Percentiles rank a stretch among this genome's conserved stretches.
Evolutionary conservation across 2,797 vertebrate genomes (phyloP).

Genomic region (Sebastes matsubarae): DNA sequence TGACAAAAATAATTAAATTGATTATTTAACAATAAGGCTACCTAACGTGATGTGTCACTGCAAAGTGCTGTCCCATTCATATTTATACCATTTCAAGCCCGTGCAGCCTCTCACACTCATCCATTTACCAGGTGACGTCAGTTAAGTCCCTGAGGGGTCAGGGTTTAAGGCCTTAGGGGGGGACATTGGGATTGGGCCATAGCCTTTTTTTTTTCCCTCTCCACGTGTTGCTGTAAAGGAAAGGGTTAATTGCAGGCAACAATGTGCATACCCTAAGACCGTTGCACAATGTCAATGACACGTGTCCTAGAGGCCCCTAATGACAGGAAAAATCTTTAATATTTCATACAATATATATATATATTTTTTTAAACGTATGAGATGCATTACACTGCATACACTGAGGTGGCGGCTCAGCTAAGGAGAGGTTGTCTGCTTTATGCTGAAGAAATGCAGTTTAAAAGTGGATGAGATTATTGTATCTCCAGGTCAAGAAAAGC

Average conservation of each 20-base stretch:
- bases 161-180: too few species aligned
- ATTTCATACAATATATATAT: background rate
- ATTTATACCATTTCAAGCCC: too few species aligned
- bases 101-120: too few species aligned
- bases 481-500: background rate
- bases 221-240: background rate
- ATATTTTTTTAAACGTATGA: background rate
- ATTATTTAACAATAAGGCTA: too few species aligned
- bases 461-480: background rate
- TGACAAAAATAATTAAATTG: too few species aligned
- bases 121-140: too few species aligned
- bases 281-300: slow-evolving; percentile 37
- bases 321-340: background rate
- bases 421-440: background rate
- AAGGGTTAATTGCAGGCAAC: slow-evolving; percentile 46
- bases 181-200: too few species aligned
- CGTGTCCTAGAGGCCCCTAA: background rate
- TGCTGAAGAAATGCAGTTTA: background rate
- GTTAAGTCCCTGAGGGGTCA: too few species aligned
- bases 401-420: background rate
- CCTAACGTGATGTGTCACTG: too few species aligned
- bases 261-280: slow-evolving; percentile 22
- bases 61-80: too few species aligned
- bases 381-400: background rate
- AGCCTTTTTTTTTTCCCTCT: background rate